Base-by-base conservation (phyloP, 2,888 invertebrate species). In the Cheilosia vulpina region DNA sequence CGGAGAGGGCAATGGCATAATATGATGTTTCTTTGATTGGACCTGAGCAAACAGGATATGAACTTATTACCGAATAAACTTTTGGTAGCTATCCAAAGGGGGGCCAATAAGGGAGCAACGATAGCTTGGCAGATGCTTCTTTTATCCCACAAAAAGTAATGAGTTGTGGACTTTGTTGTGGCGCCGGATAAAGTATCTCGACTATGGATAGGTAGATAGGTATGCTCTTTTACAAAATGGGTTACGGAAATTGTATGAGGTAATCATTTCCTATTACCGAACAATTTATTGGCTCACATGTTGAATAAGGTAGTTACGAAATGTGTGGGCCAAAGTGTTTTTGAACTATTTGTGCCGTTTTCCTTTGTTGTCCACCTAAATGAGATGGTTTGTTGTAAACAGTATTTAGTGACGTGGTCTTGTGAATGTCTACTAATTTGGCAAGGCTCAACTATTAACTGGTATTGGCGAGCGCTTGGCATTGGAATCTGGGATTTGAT, bases 11-110 rank as follows among this genome's bases (percentile, higher is more conserved):
- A 81, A 73, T 85, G 57, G 76, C 76, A 85, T 85, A 87, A 87
- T 87, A 82, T 87, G 82, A 87, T 87, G 81, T 82, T 82, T 82
- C 87, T 87, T 87, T 87, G 87, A 87, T 87, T 87, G 82, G 82
- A 87, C 82, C 87, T 82, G 87, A 87, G 76, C 77, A 82, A 82
- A 87, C 87, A 82, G 87, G 87, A 87, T 87, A 87, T 87, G 87
- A 87, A 87, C 82, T 87, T 87, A 87, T 87, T 87, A 82, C 77
- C 82, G 76, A 80, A 82, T 87, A 82, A 87, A 82, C 69, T 87
- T 87, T 87, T 87, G 87, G 87, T 82, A 82, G 69, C 53, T 73
- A 17, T 87, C 87, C 87, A 87, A 87, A 15, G 72, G 13, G 73
- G 52, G 53, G 77, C 63, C 78, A 78, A 71, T 81, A 66, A 68